Evolutionary conservation across 2,113 vertebrate genomes (phyloP).

Genomic region (Clinocottus analis): DNA sequence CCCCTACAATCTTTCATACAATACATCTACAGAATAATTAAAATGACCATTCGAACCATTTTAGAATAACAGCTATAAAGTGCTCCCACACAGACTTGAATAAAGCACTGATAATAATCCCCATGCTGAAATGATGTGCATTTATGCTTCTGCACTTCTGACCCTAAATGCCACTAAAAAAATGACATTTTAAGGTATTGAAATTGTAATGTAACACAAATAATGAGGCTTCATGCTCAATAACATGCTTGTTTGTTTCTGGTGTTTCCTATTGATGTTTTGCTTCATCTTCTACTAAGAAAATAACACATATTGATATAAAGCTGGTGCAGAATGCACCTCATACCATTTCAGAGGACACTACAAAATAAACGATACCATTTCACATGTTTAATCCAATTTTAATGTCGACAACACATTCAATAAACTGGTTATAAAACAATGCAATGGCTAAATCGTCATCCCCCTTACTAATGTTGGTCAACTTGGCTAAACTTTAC

Average conservation of each 20-base stretch:
- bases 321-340: neutral
- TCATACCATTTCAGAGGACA: neutral
- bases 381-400: neutral
- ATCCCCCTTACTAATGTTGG: neutral
- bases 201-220: neutral
- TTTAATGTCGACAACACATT: neutral
- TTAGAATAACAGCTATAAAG: neutral
- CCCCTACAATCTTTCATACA: neutral
- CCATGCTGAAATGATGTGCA: neutral
- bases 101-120: neutral
- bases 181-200: no score
- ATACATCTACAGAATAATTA: neutral
- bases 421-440: neutral
- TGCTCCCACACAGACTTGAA: neutral
- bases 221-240: neutral
- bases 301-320: neutral
- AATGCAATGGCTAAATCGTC: neutral
- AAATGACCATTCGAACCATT: neutral
- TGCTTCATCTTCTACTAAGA: neutral
- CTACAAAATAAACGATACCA: neutral
- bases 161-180: neutral
- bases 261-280: neutral
- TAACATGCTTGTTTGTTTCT: slow-evolving; percentile 1
- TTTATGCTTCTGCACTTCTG: neutral
- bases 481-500: neutral